phyloP scores from a whole-genome alignment of 1,140 invertebrate genomes.

The Drosophila repleta region DNA sequence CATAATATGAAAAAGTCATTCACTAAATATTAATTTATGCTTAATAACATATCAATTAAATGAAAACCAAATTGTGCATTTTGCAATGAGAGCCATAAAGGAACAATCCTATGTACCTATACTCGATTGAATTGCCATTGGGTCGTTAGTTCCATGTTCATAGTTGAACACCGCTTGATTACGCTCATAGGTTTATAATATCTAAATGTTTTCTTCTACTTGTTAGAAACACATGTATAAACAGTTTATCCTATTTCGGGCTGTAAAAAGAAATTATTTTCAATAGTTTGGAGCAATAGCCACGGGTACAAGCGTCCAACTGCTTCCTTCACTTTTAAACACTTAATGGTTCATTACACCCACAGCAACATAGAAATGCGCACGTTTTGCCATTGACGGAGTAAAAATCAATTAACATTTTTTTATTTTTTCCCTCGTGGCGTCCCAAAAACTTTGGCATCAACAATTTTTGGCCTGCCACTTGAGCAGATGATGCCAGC shows the following conservation, averaged over 20 bases:
- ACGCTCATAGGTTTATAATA: too few species aligned
- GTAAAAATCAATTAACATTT: conserved; percentile 78
- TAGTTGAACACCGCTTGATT: too few species aligned
- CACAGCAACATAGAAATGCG: conserved; percentile 16
- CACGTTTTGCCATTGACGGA: conserved; percentile 22
- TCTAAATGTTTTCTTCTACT: too few species aligned
- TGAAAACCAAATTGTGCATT: too few species aligned
- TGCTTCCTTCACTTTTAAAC: conserved; percentile 1
- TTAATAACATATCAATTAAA: too few species aligned
- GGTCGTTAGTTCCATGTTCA: too few species aligned
- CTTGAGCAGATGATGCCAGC: conserved; percentile 33
- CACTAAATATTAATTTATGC: not conserved
- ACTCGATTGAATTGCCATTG: too few species aligned
- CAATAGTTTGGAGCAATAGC: not conserved
- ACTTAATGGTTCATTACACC: conserved; percentile 41
- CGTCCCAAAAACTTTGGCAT: conserved; percentile 26
- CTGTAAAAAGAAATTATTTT: not conserved
- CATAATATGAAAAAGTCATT: not conserved
- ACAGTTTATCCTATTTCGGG: not conserved
- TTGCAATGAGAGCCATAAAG: too few species aligned
- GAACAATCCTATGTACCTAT: too few species aligned
- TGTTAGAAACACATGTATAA: too few species aligned
- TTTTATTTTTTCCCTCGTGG: conserved; percentile 31
- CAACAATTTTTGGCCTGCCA: conserved; percentile 58
- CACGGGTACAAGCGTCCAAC: not conserved